A percentile compares a stretch with the other conserved stretches of the same genome.
phyloP scores from a whole-genome alignment of 2,888 invertebrate genomes.

The Eristalis pertinax region DNA sequence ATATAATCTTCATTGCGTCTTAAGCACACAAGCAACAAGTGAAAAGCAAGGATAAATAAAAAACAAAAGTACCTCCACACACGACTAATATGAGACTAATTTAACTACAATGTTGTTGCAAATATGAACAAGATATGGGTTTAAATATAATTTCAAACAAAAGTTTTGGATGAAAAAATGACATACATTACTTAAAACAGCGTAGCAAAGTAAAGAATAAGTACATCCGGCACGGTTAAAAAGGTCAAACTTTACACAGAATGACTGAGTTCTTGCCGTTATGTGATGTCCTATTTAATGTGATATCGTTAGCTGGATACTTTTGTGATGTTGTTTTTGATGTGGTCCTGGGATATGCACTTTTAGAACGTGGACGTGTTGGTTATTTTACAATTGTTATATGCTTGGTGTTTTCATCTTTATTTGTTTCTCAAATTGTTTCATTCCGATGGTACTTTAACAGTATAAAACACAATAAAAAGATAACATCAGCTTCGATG shows the following conservation, averaged over 20 bases:
- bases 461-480: slow-evolving; percentile 49
- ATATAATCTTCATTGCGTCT: background rate
- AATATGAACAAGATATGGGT: background rate
- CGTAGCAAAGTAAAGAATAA: background rate
- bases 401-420: slow-evolving; percentile 87
- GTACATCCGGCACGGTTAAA: background rate
- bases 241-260: slow-evolving; percentile 31
- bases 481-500: background rate
- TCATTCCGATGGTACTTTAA: slow-evolving; percentile 89
- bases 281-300: slow-evolving; percentile 95
- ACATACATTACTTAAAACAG: background rate
- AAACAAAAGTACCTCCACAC: slow-evolving; percentile 52
- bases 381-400: slow-evolving; percentile 87
- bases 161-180: background rate
- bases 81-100: background rate
- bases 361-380: slow-evolving; percentile 86
- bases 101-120: background rate
- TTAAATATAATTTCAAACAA: background rate
- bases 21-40: background rate
- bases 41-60: background rate
- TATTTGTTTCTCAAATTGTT: slow-evolving; percentile 88
- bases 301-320: slow-evolving; percentile 93
- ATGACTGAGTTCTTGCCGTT: slow-evolving; percentile 94
- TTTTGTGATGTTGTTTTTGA: slow-evolving; percentile 96
- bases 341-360: slow-evolving; percentile 91